Conservation (phyloP, 2,888 invertebrate genomes). For the Drosophila glabriapex region DNA sequence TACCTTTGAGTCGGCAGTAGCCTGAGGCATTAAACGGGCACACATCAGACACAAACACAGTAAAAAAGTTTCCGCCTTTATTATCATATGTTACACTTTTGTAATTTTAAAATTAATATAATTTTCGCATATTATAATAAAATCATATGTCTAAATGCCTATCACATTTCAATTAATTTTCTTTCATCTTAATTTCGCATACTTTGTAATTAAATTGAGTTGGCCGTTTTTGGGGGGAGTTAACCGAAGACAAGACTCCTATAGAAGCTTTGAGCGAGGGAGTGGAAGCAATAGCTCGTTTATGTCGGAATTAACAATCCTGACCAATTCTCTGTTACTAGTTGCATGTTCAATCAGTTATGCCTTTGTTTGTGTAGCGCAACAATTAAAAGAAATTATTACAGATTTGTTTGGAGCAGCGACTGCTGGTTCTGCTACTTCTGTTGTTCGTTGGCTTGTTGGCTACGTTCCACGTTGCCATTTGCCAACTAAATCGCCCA, state of each 20-base stretch:
- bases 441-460: slow-evolving; percentile 57
- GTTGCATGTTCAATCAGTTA: slow-evolving; percentile 8
- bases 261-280: not conserved
- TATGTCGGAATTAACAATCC: not conserved
- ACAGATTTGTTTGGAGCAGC: slow-evolving; percentile 70
- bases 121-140: not conserved
- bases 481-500: slow-evolving; percentile 61
- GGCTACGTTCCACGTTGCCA: slow-evolving; percentile 44
- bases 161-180: slow-evolving; percentile 3
- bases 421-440: slow-evolving; percentile 28
- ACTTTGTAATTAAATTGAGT: slow-evolving; percentile 1
- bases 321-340: slow-evolving; percentile 1
- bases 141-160: not conserved
- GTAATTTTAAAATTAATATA: not conserved
- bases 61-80: not conserved
- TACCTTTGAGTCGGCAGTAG: not conserved
- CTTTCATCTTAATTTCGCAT: not conserved
- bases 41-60: not conserved
- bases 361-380: slow-evolving; percentile 37
- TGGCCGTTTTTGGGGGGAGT: not conserved
- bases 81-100: not conserved
- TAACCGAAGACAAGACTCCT: not conserved
- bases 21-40: not conserved
- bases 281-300: not conserved
- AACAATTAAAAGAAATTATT: slow-evolving; percentile 77